These are phyloP conservation scores for Ciconia maguari DNA, from an alignment of 2,113 vertebrate species.

Conservation along the genomic window DNA sequence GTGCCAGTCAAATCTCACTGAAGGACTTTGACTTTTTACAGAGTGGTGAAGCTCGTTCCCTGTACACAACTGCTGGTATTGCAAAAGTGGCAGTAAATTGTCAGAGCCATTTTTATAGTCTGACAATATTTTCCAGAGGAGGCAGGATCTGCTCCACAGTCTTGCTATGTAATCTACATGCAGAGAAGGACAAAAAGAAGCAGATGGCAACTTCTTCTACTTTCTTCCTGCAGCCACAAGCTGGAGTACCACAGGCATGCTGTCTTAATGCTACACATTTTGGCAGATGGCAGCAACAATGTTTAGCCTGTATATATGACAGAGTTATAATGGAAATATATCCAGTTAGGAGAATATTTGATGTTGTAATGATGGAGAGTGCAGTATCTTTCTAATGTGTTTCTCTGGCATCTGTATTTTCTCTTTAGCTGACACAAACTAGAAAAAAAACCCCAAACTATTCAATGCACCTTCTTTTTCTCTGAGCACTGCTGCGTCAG, in stretches of 20 bases:
- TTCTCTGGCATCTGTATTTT: neutral
- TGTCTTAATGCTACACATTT: neutral
- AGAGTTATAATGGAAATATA: neutral
- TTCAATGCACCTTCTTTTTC: neutral
- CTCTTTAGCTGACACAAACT: neutral
- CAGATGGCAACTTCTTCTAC: constrained; percentile 17
- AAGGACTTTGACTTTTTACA: neutral
- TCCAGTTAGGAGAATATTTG: neutral
- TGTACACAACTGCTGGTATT: neutral
- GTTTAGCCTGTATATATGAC: neutral
- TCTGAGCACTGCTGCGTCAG: neutral
- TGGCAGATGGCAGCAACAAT: neutral
- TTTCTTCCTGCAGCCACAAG: neutral
- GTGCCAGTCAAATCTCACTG: neutral
- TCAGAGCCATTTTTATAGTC: neutral
- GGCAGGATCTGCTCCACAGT: neutral
- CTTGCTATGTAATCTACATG: neutral
- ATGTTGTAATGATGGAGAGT: neutral
- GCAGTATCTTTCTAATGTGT: neutral
- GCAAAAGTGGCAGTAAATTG: neutral
- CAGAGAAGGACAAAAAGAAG: neutral
- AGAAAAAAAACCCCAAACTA: neutral
- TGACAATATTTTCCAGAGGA: neutral
- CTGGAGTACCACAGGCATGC: neutral
- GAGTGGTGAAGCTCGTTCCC: neutral